phyloP scores from a whole-genome alignment of 2,888 invertebrate species.

The Bhutanitis thaidina region DNA sequence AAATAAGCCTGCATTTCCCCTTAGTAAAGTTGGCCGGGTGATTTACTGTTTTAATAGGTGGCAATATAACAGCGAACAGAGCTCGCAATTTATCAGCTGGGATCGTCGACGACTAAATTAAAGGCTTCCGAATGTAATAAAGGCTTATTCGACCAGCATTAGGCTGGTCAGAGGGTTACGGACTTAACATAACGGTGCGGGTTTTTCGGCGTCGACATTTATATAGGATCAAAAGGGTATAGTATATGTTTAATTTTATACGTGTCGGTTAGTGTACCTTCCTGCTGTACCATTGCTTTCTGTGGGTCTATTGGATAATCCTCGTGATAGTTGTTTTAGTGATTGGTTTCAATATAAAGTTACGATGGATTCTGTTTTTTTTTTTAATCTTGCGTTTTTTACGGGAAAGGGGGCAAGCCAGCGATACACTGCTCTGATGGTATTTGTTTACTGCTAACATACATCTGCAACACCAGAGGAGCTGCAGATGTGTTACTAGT shows the following conservation, averaged over 20 bases:
- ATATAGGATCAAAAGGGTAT: neutral
- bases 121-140: conserved; percentile 43
- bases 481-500: no score
- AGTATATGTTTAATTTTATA: neutral
- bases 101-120: conserved; percentile 47
- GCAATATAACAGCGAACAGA: conserved; percentile 47
- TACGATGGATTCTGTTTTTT: no score
- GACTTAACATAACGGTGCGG: conserved; percentile 9
- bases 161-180: conserved; percentile 1
- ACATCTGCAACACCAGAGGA: no score
- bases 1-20: conserved; percentile 3
- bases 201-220: neutral
- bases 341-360: no score
- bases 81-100: conserved; percentile 51
- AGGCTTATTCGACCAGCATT: conserved; percentile 23
- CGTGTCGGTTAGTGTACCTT: no score
- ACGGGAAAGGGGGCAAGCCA: no score
- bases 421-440: no score
- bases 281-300: no score
- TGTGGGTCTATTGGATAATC: no score
- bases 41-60: conserved; percentile 72
- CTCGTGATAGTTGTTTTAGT: no score
- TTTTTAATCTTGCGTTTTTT: no score
- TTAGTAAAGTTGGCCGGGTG: conserved; percentile 29
- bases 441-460: no score